Percentiles rank a stretch among this genome's conserved stretches.
phyloP scores from a whole-genome alignment of 1,140 invertebrate species.

The Zaprionus africanus region DNA sequence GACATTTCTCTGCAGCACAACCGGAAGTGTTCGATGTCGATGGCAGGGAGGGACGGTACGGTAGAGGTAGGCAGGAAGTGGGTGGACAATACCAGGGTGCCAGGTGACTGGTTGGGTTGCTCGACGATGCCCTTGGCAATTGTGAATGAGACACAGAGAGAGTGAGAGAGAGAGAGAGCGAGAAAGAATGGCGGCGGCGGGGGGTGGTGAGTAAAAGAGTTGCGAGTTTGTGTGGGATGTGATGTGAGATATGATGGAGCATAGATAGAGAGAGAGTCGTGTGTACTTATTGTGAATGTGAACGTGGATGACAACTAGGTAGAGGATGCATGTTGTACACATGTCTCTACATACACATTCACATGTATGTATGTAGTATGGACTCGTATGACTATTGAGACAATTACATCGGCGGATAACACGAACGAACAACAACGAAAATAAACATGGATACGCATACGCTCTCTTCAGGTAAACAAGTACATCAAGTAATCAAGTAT shows the following conservation, averaged over 20 bases:
- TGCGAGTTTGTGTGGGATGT: background rate
- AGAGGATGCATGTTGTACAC: conserved; percentile 9
- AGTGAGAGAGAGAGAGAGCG: background rate
- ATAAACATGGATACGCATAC: conserved; percentile 30
- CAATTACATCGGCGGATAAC: conserved; percentile 11
- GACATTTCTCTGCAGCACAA: conserved; percentile 7
- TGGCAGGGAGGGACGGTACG: background rate
- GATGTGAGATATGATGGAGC: background rate
- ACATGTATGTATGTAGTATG: background rate
- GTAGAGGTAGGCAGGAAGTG: conserved; percentile 11
- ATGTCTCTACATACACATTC: conserved; percentile 1
- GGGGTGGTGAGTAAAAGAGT: background rate
- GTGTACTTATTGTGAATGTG: background rate
- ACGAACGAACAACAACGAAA: conserved; percentile 25
- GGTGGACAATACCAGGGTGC: background rate
- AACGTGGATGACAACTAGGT: conserved; percentile 5
- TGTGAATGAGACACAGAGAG: background rate
- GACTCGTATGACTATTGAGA: background rate
- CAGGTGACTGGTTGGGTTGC: background rate
- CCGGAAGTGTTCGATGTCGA: conserved; percentile 11
- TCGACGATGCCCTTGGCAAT: conserved; percentile 7
- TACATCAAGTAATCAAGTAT: conserved; percentile 15
- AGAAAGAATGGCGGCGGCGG: too few relatives aligned
- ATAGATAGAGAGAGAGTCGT: background rate
- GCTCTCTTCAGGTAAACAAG: conserved; percentile 26